Evolutionary conservation across 2,888 invertebrate genomes (phyloP).

Genomic region (Drosophila prostipennis): DNA sequence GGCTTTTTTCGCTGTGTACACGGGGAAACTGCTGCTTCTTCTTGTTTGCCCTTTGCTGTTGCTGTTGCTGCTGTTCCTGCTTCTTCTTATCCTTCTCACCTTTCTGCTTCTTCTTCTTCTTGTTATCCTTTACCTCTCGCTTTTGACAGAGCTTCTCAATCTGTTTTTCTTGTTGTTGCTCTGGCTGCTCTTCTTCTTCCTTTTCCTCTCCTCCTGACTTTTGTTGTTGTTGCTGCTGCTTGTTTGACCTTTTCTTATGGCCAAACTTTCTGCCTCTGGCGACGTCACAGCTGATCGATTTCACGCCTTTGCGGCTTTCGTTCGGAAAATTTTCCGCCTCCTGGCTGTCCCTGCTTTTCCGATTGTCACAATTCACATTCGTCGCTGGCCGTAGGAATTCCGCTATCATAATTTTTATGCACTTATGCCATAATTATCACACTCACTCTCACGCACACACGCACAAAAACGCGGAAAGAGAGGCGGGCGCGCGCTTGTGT

Average conservation of each 20-base stretch:
- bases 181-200: not conserved
- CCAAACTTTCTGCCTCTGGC: conserved; percentile 55
- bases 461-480: conserved; percentile 33
- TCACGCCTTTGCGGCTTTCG: conserved; percentile 68
- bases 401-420: conserved; percentile 61
- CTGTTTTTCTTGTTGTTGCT: not conserved
- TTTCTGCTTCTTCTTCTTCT: not conserved
- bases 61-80: conserved; percentile 4
- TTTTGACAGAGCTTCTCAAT: conserved; percentile 6
- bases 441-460: conserved; percentile 24
- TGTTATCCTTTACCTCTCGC: conserved; percentile 1
- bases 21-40: conserved; percentile 33
- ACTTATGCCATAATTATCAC: conserved; percentile 60
- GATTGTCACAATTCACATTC: conserved; percentile 44
- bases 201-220: conserved; percentile 3
- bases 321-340: conserved; percentile 26
- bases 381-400: conserved; percentile 57
- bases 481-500: conserved; percentile 36
- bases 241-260: conserved; percentile 54
- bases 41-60: conserved; percentile 4
- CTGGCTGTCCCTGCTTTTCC: conserved; percentile 19
- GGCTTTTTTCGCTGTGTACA: conserved; percentile 61
- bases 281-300: conserved; percentile 56
- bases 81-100: conserved; percentile 23
- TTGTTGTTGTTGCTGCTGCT: conserved; percentile 36